Base-by-base conservation (phyloP, 2,113 vertebrate species). In the Burhinus oedicnemus region DNA sequence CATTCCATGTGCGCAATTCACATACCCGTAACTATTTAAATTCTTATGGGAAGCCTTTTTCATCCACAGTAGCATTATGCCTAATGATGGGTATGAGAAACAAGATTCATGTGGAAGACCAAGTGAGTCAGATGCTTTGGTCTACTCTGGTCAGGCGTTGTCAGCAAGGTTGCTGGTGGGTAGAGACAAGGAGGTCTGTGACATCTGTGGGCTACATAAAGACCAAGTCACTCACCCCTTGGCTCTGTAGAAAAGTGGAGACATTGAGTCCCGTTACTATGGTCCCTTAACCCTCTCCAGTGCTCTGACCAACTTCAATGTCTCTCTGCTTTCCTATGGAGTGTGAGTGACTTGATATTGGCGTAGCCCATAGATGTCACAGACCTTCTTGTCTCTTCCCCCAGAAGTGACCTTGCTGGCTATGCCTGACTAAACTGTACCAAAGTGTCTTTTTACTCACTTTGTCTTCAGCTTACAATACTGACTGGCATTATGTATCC, bases 221-320 rank as follows among this genome's bases (percentile, higher is more conserved):
- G 32, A 64, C 21, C 42, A 42, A 52, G 34, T 51, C 25, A 29
- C 42, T 61, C 10, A 4, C 20, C 42, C 14, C 8, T 74, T 0
- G 1, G 20, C 22, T 83, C 68, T 88, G 29, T 29, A n/a, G 61
- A 52, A 57, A 32, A 58, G 45, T 22, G 42, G 40, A 68, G 52
- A 44, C 16, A 9, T 11, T 18, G 42, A 51, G 44, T 74, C 20
- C 34, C 0, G 0, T 75, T 29, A 4, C 42, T 60, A 1, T 60
- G 44, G 12, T 66, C 32, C 32, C 23, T 66, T 66, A 38, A 45
- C 32, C 21, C 30, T 51, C 29, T 54, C 11, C 45, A 23, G 54
- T 26, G 42, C 44, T 70, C 19, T 44, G 45, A 62, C 51, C 45
- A 77, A 5, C 64, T 76, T 68, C 49, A 58, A 21, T 2, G 3